These are phyloP conservation scores for Drosophila orosa DNA, from an alignment of 1,140 invertebrate species.

Conservation along the genomic window DNA sequence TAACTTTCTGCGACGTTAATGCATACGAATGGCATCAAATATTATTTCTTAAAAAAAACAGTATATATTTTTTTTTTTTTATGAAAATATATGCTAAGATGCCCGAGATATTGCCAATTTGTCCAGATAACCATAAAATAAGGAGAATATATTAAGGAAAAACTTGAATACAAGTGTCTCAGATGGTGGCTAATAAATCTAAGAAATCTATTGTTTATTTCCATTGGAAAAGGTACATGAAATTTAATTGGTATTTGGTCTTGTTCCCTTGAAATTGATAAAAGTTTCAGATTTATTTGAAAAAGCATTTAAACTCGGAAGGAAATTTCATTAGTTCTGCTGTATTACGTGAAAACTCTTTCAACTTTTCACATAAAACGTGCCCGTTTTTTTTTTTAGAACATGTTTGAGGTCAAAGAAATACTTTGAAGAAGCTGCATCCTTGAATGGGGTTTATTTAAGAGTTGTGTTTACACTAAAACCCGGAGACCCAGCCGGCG, in stretches of 20 bases:
- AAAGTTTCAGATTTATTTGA: not conserved
- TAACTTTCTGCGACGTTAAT: no score
- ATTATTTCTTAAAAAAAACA: no score
- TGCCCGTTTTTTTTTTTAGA: conserved; percentile 5
- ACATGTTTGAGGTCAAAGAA: conserved; percentile 39
- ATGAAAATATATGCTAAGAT: no score
- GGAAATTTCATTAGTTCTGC: not conserved
- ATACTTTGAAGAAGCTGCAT: conserved; percentile 32
- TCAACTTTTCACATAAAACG: not conserved
- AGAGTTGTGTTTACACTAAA: conserved; percentile 36
- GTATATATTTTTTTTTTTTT: no score
- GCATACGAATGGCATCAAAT: no score
- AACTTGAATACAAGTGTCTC: not conserved
- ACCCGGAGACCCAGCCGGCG: conserved; percentile 9
- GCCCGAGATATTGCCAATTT: no score
- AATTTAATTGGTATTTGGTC: not conserved
- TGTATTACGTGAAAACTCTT: conserved; percentile 1
- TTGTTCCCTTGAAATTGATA: not conserved
- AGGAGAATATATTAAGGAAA: not conserved
- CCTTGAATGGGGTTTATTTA: conserved; percentile 43
- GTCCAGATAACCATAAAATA: not conserved
- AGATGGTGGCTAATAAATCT: no score
- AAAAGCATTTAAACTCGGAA: not conserved
- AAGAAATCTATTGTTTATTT: not conserved
- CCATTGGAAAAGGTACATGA: not conserved